Base-by-base conservation (phyloP, 2,888 invertebrate species). In the Callosobruchus maculatus region DNA sequence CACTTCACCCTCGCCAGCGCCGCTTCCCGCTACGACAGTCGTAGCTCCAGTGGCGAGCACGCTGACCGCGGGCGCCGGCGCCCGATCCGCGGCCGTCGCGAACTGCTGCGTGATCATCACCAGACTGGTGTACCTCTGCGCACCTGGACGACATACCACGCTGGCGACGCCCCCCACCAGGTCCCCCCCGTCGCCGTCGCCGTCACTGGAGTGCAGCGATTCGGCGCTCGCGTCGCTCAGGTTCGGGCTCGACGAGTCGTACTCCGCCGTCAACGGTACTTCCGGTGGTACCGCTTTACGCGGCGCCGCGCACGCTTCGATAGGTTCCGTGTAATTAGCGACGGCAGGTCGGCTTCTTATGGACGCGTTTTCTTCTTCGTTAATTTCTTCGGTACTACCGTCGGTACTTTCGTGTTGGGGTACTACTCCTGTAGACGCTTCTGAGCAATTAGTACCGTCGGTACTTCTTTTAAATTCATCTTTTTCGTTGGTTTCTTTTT, bases 91-190 rank as follows among this genome's bases (percentile, higher is more conserved):
- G 86, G 90, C 81, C 74, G 86, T 86, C 79, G 79, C 79, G 75
- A 78, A 85, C 87, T 93, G 92, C 89, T 94, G 94, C 84, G 95
- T 95, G 89, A 95, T 95, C 94, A 95, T 95, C 88, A 95, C 94
- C 90, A 95, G 92, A 90, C 95, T 95, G 84, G 94, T 94, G 87
- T 95, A 95, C 86, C 93, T 93, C 88, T 92, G 91, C 79, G 89
- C 90, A 83, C 49, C 49, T 49, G 49, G 49, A 7, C 49, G 3
- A 1, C 18, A 0, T 7, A 13, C 49, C 1, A 18, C 49, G 4
- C 7, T 18, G 13, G 13, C 13, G 49, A 13, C 7, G 49, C 49
- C 49, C 13, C 49, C 49, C 49, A 49, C 49, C 49, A 49, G 9
- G 49, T 49, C 18, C 78, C 78, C 79, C 82, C 49, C 49, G 82